These are phyloP conservation scores for Sprattus sprattus DNA, from an alignment of 2,113 vertebrate genomes.

Conservation along the genomic window DNA sequence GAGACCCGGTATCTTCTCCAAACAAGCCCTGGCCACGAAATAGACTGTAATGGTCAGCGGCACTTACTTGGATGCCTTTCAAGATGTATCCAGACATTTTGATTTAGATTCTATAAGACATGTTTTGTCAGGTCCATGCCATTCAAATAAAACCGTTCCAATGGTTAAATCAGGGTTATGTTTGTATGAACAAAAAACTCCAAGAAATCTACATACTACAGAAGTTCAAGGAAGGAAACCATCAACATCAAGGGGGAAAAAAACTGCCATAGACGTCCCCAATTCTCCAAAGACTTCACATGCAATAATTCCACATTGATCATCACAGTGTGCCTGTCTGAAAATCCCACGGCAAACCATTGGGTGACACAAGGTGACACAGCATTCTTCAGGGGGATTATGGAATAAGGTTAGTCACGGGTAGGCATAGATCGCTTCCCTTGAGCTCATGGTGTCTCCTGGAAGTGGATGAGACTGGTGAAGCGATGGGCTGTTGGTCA, in stretches of 20 bases:
- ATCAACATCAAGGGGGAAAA: background rate
- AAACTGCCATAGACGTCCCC: background rate
- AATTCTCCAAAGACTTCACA: background rate
- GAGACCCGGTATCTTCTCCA: too few relatives aligned
- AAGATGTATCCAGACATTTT: background rate
- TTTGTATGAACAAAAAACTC: background rate
- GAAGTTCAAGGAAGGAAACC: background rate
- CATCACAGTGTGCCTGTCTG: background rate
- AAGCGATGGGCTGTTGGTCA: constrained; percentile 42
- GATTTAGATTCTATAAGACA: background rate
- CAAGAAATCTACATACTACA: background rate
- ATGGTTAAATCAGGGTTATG: background rate
- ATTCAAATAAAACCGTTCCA: background rate
- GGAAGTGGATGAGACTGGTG: background rate
- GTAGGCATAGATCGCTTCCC: background rate
- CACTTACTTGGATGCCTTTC: background rate
- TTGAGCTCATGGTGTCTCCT: background rate
- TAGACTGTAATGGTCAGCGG: background rate
- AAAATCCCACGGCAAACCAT: background rate
- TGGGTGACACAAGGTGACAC: too few relatives aligned
- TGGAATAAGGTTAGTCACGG: background rate
- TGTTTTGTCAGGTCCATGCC: background rate
- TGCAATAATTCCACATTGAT: background rate
- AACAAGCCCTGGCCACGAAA: too few relatives aligned
- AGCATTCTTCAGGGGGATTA: background rate